Conservation (phyloP, 2,113 vertebrate species). For the Psittacara wagleri region DNA sequence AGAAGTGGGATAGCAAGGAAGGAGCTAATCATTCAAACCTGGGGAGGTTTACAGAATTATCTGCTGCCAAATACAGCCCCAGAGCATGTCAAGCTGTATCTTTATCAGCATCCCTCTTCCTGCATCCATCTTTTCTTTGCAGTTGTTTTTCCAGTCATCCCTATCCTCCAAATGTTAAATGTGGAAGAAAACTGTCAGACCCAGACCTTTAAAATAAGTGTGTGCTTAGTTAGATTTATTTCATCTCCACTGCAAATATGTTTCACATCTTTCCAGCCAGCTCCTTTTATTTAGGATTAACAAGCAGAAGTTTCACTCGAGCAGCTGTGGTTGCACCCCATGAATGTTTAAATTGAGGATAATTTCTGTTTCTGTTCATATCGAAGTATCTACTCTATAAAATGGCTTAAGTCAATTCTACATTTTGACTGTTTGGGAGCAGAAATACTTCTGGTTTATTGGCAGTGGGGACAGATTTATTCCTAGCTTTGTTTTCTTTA, state of each 20-base stretch:
- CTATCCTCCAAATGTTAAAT: background rate
- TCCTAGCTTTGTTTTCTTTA: background rate
- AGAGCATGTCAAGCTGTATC: background rate
- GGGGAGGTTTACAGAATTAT: background rate
- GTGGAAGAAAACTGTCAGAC: background rate
- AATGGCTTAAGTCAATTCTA: background rate
- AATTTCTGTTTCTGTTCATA: background rate
- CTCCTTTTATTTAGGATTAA: background rate
- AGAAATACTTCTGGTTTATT: slow-evolving; percentile 26
- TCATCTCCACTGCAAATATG: background rate
- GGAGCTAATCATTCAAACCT: background rate
- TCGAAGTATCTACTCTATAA: background rate
- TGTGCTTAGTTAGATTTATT: background rate
- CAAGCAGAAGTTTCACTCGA: background rate
- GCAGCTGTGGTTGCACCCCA: background rate
- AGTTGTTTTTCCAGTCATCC: background rate
- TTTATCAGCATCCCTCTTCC: background rate
- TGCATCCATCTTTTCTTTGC: background rate
- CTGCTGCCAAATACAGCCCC: background rate
- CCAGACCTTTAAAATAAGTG: background rate
- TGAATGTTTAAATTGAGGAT: background rate
- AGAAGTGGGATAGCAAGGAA: background rate
- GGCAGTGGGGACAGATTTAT: background rate
- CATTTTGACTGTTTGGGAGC: background rate
- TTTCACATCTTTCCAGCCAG: background rate